Evolutionary conservation across 2,797 vertebrate species (phyloP), one percentile per base, ranked within the genome.

Genomic region (Poecilia gillii): DNA sequence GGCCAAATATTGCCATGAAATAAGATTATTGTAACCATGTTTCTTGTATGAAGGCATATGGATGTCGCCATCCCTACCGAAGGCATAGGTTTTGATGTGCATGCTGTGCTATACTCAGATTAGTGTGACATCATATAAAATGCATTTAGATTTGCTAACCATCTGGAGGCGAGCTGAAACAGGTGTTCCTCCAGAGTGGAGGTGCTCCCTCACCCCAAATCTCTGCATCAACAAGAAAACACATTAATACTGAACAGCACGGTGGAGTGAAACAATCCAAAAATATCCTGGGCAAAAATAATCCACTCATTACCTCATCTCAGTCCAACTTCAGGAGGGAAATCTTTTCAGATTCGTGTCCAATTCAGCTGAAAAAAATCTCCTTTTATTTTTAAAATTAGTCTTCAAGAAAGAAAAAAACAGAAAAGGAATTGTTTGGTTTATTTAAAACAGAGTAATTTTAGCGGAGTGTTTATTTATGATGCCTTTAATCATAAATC

Each of bases 81-180:
- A 90, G 92, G 90, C 90, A 8, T 45, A 39, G 87, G 81, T 83
- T 92, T 85, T 90, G 89, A 91, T 92, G 92, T 87, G 91, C 83
- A 36, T 43, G n/a, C 84, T 66, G 59, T 64, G 89, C 90, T 84
- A 86, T 81, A 90, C 87, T 88, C 91, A 90, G 88, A 94, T 94
- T 88, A 93, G 88, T 46, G 92, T 92, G 94, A 94, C 93, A 93
- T 88, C 91, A 92, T 91, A 92, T 88, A 87, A 93, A 92, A 93
- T 93, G 90, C 91, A 85, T 93, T 86, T 89, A 84, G 92, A 93
- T 92, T 84, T 86, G 90, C 91, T 81, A 91, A 93, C 94, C 92
- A 94, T 94, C 94, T 94, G 94, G 92, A 90, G 83, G 88, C 71
- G 71, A 84, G 74, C 73, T 74, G 88, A 85, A 93, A 91, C 94